Conservation (phyloP, 2,113 vertebrate species). For the Amazona vittata region DNA sequence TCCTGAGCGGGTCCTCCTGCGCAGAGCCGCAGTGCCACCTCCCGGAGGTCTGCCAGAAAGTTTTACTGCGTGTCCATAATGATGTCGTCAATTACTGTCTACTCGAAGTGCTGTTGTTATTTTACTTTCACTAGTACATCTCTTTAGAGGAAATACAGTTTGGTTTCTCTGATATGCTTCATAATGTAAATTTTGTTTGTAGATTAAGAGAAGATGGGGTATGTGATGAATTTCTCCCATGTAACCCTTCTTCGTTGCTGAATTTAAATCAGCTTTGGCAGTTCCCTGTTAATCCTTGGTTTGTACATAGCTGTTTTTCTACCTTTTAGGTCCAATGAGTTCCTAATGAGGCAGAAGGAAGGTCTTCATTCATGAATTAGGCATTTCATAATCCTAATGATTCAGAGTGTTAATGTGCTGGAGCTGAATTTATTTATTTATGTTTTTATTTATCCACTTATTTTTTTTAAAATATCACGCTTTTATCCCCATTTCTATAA, state of each 20-base stretch:
- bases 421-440: neutral
- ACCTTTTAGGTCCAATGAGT: neutral
- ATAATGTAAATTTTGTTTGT: neutral
- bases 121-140: neutral
- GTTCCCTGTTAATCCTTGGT: neutral
- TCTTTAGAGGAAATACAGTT: neutral
- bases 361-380: neutral
- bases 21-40: conserved; percentile 29
- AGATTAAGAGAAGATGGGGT: neutral
- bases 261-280: neutral
- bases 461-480: neutral
- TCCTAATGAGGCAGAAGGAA: neutral
- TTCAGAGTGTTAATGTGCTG: neutral
- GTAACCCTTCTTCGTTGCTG: neutral
- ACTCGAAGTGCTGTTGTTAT: neutral
- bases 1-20: neutral
- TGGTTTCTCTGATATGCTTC: neutral
- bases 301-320: neutral
- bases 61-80: neutral
- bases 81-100: neutral
- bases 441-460: neutral
- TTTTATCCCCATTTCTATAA: neutral
- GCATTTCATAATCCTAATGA: neutral
- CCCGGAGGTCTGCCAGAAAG: neutral
- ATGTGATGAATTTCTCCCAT: neutral